Conservation (phyloP, 2,888 invertebrate species). For the Caenorhabditis afra region DNA sequence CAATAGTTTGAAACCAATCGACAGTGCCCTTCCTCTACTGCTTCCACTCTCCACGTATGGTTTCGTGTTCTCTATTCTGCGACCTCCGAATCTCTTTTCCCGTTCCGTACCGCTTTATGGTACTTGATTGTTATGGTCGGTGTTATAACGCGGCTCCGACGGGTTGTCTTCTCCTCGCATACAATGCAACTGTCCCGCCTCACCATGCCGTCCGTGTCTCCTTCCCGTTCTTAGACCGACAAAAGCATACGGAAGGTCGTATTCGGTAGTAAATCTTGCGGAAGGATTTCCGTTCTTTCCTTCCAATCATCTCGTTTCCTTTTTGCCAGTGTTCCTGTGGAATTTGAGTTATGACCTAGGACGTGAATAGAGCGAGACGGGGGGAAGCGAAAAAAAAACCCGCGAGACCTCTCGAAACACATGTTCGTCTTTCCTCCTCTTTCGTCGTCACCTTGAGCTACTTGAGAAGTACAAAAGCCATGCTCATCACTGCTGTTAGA, state of each 20-base stretch:
- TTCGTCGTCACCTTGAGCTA: constrained; percentile 20
- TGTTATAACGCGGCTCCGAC: constrained; percentile 53
- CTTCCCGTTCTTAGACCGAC: constrained; percentile 39
- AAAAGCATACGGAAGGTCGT: constrained; percentile 43
- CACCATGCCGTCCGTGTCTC: neutral
- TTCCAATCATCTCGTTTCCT: neutral
- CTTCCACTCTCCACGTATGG: constrained; percentile 5
- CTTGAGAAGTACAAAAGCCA: constrained; percentile 40
- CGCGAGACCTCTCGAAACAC: constrained; percentile 9
- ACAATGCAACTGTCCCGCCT: constrained; percentile 35
- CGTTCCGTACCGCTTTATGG: constrained; percentile 47
- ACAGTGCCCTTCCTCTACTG: constrained; percentile 17
- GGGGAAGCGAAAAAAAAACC: neutral
- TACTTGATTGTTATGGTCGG: constrained; percentile 62
- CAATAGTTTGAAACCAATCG: constrained; percentile 45
- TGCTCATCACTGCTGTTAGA: neutral
- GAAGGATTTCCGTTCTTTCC: constrained; percentile 23
- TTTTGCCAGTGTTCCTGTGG: neutral
- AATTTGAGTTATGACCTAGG: constrained; percentile 3
- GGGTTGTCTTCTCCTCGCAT: constrained; percentile 32
- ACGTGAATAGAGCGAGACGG: neutral
- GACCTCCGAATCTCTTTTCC: constrained; percentile 10
- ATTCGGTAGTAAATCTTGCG: constrained; percentile 54
- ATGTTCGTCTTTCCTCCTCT: neutral
- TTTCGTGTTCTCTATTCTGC: constrained; percentile 17